Conservation (phyloP, 2,113 vertebrate species). For the Microtus richardsoni region DNA sequence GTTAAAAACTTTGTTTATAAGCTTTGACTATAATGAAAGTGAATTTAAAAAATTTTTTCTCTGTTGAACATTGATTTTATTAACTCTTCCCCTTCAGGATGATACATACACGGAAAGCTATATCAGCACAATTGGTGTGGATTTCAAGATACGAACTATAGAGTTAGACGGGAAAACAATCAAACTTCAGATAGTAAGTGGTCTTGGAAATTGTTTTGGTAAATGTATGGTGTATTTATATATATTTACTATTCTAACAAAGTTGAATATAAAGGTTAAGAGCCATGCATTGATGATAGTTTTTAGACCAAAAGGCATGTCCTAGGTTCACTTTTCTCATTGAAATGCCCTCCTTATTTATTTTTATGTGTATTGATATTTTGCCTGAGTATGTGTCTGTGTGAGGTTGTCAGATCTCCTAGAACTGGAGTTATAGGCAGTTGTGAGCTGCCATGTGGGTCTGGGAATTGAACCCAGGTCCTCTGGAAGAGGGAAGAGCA, state of each 20-base stretch:
- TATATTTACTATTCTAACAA: neutral
- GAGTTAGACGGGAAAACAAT: constrained; percentile 99
- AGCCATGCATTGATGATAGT: constrained; percentile 18
- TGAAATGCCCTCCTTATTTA: neutral
- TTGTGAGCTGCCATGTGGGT: neutral
- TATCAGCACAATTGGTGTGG: constrained; percentile 99
- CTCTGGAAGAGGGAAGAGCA: neutral
- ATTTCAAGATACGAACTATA: constrained; percentile 99
- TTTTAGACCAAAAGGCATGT: constrained; percentile 33
- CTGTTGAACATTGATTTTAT: constrained; percentile 32
- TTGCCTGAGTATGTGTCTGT: neutral
- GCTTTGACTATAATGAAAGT: constrained; percentile 17
- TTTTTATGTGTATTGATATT: neutral
- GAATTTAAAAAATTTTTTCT: constrained; percentile 17
- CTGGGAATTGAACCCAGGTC: neutral
- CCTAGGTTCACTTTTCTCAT: constrained; percentile 5
- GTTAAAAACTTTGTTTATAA: neutral
- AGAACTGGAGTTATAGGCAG: neutral
- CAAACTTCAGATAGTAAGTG: constrained; percentile 99
- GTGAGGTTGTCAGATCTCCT: neutral
- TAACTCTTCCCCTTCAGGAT: constrained; percentile 88
- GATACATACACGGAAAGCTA: constrained; percentile 99
- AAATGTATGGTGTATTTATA: constrained; percentile 47
- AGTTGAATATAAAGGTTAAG: constrained; percentile 3
- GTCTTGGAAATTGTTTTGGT: constrained; percentile 28